Evolutionary conservation across 2,888 invertebrate species (phyloP).

Genomic region (Ichneumoninae sp.): DNA sequence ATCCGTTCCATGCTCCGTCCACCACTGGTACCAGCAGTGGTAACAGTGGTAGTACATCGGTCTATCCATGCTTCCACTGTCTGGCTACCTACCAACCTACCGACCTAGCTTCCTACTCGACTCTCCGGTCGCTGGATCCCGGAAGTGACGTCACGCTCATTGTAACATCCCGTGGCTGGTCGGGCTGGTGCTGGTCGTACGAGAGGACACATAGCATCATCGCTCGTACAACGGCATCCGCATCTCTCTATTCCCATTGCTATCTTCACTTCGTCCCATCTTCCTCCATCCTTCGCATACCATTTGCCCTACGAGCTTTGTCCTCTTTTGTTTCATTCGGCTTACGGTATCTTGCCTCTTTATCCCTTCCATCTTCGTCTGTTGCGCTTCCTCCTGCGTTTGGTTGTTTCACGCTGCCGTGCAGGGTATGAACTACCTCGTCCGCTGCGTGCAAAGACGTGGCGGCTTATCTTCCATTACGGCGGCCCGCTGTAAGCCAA

Average conservation of each 20-base stretch:
- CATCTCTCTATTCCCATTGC: slow-evolving; percentile 7
- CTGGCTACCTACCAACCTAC: slow-evolving; percentile 77
- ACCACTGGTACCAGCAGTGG: slow-evolving; percentile 12
- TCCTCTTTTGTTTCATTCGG: neutral
- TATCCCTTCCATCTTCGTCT: slow-evolving; percentile 4
- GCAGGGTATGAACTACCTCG: slow-evolving; percentile 51
- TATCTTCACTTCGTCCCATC: neutral
- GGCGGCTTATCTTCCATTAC: slow-evolving; percentile 63
- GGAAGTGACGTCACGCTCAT: slow-evolving; percentile 82
- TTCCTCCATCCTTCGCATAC: neutral
- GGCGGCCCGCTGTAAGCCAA: slow-evolving; percentile 37
- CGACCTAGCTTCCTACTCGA: slow-evolving; percentile 80
- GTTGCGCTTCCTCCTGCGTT: slow-evolving; percentile 43
- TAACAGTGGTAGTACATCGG: slow-evolving; percentile 39
- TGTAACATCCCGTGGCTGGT: slow-evolving; percentile 79
- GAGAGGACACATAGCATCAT: slow-evolving; percentile 20
- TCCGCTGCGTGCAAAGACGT: slow-evolving; percentile 44
- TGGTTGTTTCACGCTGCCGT: slow-evolving; percentile 47
- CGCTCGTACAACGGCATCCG: neutral
- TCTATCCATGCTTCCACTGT: slow-evolving; percentile 43
- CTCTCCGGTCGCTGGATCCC: slow-evolving; percentile 73
- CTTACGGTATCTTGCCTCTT: neutral
- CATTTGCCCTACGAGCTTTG: neutral
- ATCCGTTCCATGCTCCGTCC: slow-evolving; percentile 23
- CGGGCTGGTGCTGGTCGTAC: slow-evolving; percentile 45